phyloP scores from a whole-genome alignment of 2,797 vertebrate genomes.

The Scyliorhinus canicula region DNA sequence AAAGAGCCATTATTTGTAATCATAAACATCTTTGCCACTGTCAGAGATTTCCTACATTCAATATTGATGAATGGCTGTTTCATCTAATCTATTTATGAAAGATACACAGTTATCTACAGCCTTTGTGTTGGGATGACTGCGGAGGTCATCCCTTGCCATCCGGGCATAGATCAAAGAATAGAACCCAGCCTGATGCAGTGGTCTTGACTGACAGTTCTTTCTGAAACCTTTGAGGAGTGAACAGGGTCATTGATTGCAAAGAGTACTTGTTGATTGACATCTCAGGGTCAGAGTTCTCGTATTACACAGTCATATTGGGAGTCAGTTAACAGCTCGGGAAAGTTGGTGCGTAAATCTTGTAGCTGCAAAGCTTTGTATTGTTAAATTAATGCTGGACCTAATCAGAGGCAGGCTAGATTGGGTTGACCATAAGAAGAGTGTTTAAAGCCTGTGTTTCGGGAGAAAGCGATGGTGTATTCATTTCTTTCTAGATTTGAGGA shows the following conservation, averaged over 20 bases:
- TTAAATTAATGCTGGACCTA: not conserved
- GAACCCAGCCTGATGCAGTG: not conserved
- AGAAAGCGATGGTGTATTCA: not conserved
- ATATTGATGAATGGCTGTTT: slow-evolving; percentile 10
- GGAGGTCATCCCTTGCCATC: slow-evolving; percentile 13
- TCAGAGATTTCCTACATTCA: slow-evolving; percentile 9
- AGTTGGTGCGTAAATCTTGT: not conserved
- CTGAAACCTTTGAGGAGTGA: slow-evolving; percentile 26
- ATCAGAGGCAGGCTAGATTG: not conserved
- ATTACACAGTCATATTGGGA: not conserved
- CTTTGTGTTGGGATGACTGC: not conserved
- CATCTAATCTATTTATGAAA: slow-evolving; percentile 7
- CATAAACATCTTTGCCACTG: not conserved
- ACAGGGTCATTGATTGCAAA: not conserved
- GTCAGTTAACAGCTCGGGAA: not conserved
- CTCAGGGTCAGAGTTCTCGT: not conserved
- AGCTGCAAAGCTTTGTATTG: not conserved
- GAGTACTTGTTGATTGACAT: slow-evolving; percentile 3
- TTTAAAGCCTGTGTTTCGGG: not conserved
- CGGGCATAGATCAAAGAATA: not conserved
- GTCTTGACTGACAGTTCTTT: slow-evolving; percentile 20
- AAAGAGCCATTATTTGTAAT: not conserved
- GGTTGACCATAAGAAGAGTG: not conserved
- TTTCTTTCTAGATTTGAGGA: not conserved
- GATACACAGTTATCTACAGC: slow-evolving; percentile 10